phyloP scores from a whole-genome alignment of 2,888 invertebrate genomes.

The Allophyes oxyacanthae region DNA sequence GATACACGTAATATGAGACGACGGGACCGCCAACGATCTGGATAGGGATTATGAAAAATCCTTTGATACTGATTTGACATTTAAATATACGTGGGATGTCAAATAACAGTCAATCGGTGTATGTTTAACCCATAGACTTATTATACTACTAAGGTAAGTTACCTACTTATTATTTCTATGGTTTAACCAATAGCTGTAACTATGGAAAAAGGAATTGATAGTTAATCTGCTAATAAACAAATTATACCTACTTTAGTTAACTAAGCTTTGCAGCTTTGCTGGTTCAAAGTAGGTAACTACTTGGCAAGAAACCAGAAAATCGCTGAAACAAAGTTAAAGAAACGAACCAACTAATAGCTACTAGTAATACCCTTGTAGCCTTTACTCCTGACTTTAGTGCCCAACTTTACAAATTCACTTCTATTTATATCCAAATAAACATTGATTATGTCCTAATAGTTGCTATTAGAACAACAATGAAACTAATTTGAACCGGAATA shows the following conservation, averaged over 20 bases:
- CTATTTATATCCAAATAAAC: slow-evolving; percentile 43
- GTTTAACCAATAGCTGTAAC: too few relatives aligned
- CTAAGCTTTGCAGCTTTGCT: too few relatives aligned
- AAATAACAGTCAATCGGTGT: too few relatives aligned
- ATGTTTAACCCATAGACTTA: too few relatives aligned
- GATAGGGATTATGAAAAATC: slow-evolving; percentile 33
- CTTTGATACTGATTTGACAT: slow-evolving; percentile 31
- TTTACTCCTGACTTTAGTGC: slow-evolving; percentile 33
- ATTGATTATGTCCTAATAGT: slow-evolving; percentile 43
- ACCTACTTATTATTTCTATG: too few relatives aligned
- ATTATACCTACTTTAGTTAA: slow-evolving; percentile 8
- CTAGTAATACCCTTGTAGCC: slow-evolving; percentile 15
- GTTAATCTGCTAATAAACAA: slow-evolving; percentile 5
- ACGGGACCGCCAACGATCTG: slow-evolving; percentile 21
- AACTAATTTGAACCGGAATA: slow-evolving; percentile 50
- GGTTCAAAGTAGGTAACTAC: slow-evolving; percentile 1
- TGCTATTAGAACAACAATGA: slow-evolving; percentile 44
- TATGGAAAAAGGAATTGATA: neutral
- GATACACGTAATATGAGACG: slow-evolving; percentile 25
- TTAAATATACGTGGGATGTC: slow-evolving; percentile 18
- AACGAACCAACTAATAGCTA: slow-evolving; percentile 18
- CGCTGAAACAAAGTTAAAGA: slow-evolving; percentile 23
- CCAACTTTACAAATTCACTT: slow-evolving; percentile 30
- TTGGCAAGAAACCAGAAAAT: slow-evolving; percentile 22
- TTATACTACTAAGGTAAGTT: too few relatives aligned